A percentile compares a stretch with the other conserved stretches of the same genome.
phyloP scores from a whole-genome alignment of 1,140 invertebrate species.

The Eubasilissa regina region DNA sequence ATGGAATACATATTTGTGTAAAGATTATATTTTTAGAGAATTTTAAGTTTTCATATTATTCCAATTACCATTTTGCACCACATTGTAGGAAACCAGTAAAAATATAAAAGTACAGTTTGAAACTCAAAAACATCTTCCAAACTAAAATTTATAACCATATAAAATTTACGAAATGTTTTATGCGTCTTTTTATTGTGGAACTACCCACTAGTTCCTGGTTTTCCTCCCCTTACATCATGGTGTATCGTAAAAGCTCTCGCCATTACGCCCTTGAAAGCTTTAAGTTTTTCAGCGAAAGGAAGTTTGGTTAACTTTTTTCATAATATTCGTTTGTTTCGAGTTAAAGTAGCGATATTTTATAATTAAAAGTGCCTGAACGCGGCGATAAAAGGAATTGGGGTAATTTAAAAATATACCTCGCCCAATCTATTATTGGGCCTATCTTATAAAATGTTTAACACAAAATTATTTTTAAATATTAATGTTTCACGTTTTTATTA shows the following conservation, averaged over 20 bases:
- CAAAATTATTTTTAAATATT: too few species aligned
- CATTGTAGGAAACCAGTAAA: too few species aligned
- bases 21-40: too few species aligned
- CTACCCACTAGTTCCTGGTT: background rate
- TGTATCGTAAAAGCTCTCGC: slow-evolving; percentile 28
- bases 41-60: too few species aligned
- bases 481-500: too few species aligned
- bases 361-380: slow-evolving; percentile 24
- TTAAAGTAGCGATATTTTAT: slow-evolving; percentile 33
- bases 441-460: too few species aligned
- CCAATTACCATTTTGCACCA: too few species aligned
- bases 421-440: too few species aligned
- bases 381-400: slow-evolving; percentile 19
- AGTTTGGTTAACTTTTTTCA: slow-evolving; percentile 27
- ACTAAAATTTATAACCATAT: background rate
- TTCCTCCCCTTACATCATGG: background rate
- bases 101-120: too few species aligned
- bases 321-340: slow-evolving; percentile 30
- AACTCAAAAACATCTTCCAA: too few species aligned
- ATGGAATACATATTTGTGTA: too few species aligned
- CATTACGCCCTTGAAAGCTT: slow-evolving; percentile 13
- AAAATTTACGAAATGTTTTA: slow-evolving; percentile 8
- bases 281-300: slow-evolving; percentile 15
- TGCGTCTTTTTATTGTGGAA: background rate
- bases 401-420: background rate